Conservation (phyloP, 2,113 vertebrate genomes). For the Pitta sordida region DNA sequence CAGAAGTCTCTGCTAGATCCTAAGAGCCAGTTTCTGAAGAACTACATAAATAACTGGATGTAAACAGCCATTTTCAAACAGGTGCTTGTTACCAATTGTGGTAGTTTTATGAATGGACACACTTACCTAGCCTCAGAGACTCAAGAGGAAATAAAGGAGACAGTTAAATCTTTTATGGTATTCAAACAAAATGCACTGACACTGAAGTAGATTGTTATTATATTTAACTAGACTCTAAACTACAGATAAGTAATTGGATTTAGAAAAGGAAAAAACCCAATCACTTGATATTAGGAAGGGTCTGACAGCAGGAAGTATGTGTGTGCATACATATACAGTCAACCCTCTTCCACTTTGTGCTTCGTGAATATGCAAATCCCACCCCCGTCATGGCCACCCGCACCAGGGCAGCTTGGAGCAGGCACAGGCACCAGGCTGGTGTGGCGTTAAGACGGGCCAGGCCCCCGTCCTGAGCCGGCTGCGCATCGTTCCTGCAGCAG, state of each 20-base stretch:
- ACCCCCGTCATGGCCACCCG: too few relatives aligned
- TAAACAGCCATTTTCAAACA: neutral
- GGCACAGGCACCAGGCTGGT: too few relatives aligned
- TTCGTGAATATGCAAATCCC: too few relatives aligned
- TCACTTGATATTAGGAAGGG: neutral
- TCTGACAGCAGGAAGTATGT: neutral
- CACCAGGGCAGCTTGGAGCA: too few relatives aligned
- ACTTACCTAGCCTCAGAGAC: neutral
- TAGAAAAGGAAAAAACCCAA: neutral
- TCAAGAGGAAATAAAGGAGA: neutral
- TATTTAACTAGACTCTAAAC: neutral
- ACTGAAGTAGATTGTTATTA: neutral
- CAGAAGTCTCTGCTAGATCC: neutral
- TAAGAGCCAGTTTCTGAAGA: neutral
- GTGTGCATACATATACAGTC: too few relatives aligned
- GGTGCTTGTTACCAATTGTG: neutral
- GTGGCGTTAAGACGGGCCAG: too few relatives aligned
- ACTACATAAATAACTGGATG: neutral
- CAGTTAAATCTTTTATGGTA: neutral
- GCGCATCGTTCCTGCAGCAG: too few relatives aligned
- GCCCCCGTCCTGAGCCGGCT: too few relatives aligned
- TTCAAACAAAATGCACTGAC: neutral
- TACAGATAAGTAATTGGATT: neutral
- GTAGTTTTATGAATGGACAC: neutral
- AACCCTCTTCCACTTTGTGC: too few relatives aligned